These are phyloP conservation scores for Imbricaverruca yamaguchii DNA, from an alignment of 2,888 invertebrate genomes.

Conservation along the genomic window DNA sequence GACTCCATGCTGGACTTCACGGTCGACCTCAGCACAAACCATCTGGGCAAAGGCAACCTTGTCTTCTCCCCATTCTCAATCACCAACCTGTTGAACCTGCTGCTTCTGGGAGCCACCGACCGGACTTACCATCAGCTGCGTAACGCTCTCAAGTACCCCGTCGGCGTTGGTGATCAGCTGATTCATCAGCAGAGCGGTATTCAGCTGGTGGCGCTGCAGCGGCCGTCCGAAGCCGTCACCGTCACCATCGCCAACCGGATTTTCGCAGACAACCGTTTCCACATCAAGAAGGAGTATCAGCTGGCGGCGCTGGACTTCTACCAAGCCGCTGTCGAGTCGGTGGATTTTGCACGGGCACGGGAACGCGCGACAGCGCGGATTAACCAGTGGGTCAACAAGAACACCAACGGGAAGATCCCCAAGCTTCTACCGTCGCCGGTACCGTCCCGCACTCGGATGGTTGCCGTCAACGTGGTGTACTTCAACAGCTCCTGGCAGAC, in stretches of 20 bases:
- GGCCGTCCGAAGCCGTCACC: slow-evolving; percentile 4
- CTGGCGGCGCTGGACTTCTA: slow-evolving; percentile 40
- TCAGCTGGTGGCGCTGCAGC: slow-evolving; percentile 19
- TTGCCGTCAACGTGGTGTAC: slow-evolving; percentile 60
- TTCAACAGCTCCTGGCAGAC: slow-evolving; percentile 63
- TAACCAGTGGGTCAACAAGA: slow-evolving; percentile 44
- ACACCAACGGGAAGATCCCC: slow-evolving; percentile 50
- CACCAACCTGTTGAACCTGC: slow-evolving; percentile 40
- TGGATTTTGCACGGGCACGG: slow-evolving; percentile 49
- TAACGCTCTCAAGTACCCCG: slow-evolving; percentile 26
- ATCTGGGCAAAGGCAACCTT: slow-evolving; percentile 36
- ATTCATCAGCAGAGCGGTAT: slow-evolving; percentile 26
- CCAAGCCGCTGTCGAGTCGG: slow-evolving; percentile 49
- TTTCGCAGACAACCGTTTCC: slow-evolving; percentile 24
- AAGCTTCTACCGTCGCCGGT: slow-evolving; percentile 52
- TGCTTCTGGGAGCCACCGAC: slow-evolving; percentile 40
- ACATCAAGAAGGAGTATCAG: slow-evolving; percentile 24
- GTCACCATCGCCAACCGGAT: slow-evolving; percentile 29
- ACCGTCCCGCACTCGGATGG: slow-evolving; percentile 50
- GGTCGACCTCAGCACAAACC: neutral
- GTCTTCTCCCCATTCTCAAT: slow-evolving; percentile 43
- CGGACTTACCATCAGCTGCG: slow-evolving; percentile 27
- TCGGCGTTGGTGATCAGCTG: neutral
- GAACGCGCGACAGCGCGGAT: slow-evolving; percentile 45
- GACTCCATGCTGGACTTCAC: slow-evolving; percentile 7